These are phyloP conservation scores for Tineola bisselliella DNA, from an alignment of 2,888 invertebrate species.

Conservation along the genomic window DNA sequence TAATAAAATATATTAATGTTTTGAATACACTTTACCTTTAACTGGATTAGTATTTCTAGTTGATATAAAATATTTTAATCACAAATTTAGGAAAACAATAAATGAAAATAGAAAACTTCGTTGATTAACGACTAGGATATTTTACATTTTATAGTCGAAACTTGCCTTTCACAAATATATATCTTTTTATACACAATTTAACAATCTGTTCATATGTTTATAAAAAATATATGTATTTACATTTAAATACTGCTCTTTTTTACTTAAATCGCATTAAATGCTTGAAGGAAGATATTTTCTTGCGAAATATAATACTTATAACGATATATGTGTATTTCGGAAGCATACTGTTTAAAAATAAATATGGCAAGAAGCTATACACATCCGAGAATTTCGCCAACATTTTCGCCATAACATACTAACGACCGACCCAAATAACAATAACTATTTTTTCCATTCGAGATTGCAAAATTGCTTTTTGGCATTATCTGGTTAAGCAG, in stretches of 20 bases:
- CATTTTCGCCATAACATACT: neutral
- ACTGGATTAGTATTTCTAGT: neutral
- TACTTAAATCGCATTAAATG: neutral
- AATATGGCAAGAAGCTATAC: conserved; percentile 28
- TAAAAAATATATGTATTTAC: neutral
- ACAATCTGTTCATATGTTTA: neutral
- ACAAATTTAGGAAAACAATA: neutral
- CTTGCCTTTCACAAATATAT: conserved; percentile 16
- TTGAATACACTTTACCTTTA: neutral
- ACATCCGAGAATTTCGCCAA: conserved; percentile 17
- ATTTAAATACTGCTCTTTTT: neutral
- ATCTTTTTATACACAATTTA: neutral
- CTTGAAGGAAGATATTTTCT: neutral
- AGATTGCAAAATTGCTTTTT: conserved; percentile 39
- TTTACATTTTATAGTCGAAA: conserved; percentile 18
- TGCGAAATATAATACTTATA: neutral
- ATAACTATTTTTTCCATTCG: no score
- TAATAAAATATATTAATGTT: neutral
- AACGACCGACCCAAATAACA: no score
- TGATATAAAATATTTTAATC: no score
- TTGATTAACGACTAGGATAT: conserved; percentile 28
- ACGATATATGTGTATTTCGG: neutral
- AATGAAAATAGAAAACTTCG: conserved; percentile 21
- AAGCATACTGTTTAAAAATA: neutral
- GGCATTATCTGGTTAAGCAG: no score